These are phyloP conservation scores for Bicyclus anynana DNA, from an alignment of 1,140 invertebrate species.

Conservation along the genomic window DNA sequence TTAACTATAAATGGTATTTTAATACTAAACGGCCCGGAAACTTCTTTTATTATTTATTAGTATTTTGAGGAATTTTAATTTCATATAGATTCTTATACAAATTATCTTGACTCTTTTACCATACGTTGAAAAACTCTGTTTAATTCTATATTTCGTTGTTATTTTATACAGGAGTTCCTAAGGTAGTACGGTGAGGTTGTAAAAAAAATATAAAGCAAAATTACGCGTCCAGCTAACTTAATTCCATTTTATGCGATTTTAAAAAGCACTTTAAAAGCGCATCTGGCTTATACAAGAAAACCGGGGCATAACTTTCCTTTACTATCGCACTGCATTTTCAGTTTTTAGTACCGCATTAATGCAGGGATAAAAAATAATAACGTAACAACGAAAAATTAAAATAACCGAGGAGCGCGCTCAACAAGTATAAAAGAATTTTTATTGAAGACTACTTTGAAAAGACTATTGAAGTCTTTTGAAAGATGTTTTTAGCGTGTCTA, in stretches of 20 bases:
- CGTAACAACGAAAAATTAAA: constrained; percentile 56
- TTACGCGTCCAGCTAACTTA: neutral
- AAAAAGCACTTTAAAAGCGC: constrained; percentile 11
- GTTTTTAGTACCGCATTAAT: constrained; percentile 38
- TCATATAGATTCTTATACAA: no score
- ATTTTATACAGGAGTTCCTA: no score
- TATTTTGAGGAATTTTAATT: no score
- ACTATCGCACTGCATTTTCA: constrained; percentile 35
- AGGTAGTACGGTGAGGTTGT: no score
- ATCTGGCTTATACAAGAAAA: constrained; percentile 10
- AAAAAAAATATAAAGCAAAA: no score
- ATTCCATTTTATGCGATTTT: constrained; percentile 14
- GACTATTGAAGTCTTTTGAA: neutral
- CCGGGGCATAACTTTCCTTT: constrained; percentile 10
- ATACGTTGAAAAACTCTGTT: no score
- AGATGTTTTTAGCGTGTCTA: neutral
- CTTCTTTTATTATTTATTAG: no score
- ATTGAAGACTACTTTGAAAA: constrained; percentile 18
- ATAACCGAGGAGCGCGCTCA: constrained; percentile 58
- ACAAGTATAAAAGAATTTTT: constrained; percentile 52
- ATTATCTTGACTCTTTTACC: no score
- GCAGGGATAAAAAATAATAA: constrained; percentile 37
- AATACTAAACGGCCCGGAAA: no score
- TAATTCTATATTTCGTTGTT: no score
- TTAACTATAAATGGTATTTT: no score